phyloP scores from a whole-genome alignment of 2,113 vertebrate genomes.

The Echinops telfairi region DNA sequence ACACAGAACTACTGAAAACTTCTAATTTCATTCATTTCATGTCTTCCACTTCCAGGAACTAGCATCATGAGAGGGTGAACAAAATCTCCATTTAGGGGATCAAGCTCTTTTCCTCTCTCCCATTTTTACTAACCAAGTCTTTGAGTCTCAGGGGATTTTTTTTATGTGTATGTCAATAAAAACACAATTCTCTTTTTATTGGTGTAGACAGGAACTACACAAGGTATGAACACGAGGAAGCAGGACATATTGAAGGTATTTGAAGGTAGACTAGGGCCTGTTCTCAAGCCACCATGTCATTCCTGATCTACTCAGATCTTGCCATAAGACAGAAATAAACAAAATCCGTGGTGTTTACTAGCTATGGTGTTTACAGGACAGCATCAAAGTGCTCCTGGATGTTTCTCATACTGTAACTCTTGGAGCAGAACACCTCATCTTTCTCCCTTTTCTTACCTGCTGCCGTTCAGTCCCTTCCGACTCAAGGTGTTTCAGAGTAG shows the following conservation, averaged over 20 bases:
- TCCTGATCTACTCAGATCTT: background rate
- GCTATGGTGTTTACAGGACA: background rate
- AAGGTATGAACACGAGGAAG: background rate
- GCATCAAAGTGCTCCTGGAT: too few species aligned
- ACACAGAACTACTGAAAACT: slow-evolving; percentile 8
- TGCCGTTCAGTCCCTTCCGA: background rate
- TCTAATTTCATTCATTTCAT: slow-evolving; percentile 18
- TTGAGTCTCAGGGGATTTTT: background rate
- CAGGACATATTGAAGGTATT: background rate
- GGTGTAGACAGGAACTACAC: background rate
- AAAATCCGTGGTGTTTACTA: background rate
- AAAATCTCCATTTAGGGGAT: background rate
- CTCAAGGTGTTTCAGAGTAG: background rate
- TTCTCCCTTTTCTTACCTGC: background rate
- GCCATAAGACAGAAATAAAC: background rate
- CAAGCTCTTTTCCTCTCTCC: background rate
- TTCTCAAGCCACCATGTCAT: background rate
- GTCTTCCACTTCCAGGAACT: background rate
- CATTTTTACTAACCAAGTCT: slow-evolving; percentile 16
- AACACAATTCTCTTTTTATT: background rate
- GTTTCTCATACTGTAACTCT: too few species aligned
- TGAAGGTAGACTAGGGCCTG: background rate
- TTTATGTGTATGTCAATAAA: background rate
- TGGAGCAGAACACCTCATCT: too few species aligned
- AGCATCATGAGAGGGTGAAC: background rate